A percentile compares a stretch with the other conserved stretches of the same genome.
phyloP scores from a whole-genome alignment of 2,888 invertebrate species.

The Amphipyra berbera region DNA sequence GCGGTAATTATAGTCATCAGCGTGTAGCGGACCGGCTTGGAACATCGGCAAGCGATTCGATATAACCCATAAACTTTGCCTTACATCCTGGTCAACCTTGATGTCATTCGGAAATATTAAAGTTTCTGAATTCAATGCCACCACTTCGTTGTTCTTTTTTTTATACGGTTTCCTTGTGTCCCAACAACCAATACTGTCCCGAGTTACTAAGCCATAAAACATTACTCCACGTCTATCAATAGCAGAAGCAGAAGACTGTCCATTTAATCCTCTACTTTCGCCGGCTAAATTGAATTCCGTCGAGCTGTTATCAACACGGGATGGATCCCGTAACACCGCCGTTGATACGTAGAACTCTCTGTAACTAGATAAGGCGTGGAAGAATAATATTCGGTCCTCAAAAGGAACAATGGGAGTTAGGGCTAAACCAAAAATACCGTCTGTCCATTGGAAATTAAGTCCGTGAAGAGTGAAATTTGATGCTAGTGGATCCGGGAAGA shows the following conservation, averaged over 20 bases:
- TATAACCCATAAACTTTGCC: constrained; percentile 94
- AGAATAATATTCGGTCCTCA: constrained; percentile 92
- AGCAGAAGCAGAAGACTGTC: constrained; percentile 93
- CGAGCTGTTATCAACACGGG: constrained; percentile 73
- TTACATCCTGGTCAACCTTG: constrained; percentile 92
- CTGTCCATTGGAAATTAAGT: constrained; percentile 94
- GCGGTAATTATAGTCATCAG: constrained; percentile 92
- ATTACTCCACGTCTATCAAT: constrained; percentile 93
- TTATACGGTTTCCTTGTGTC: constrained; percentile 92
- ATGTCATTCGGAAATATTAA: constrained; percentile 95
- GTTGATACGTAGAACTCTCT: constrained; percentile 94
- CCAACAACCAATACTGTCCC: constrained; percentile 95
- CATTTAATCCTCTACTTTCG: constrained; percentile 89
- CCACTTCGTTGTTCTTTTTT: constrained; percentile 90
- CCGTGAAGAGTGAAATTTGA: constrained; percentile 93
- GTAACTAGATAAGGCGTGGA: constrained; percentile 95
- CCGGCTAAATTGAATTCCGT: constrained; percentile 78
- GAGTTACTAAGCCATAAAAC: constrained; percentile 94
- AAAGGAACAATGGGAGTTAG: constrained; percentile 89
- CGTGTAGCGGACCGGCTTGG: constrained; percentile 91
- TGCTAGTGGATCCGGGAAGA: constrained; percentile 93
- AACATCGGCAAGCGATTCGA: constrained; percentile 94
- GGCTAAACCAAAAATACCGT: constrained; percentile 94
- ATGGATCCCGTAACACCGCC: constrained; percentile 91
- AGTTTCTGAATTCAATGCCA: constrained; percentile 91